Base-by-base conservation (phyloP, 2,888 invertebrate species). In the Scaptodrosophila latifasciaeformis region DNA sequence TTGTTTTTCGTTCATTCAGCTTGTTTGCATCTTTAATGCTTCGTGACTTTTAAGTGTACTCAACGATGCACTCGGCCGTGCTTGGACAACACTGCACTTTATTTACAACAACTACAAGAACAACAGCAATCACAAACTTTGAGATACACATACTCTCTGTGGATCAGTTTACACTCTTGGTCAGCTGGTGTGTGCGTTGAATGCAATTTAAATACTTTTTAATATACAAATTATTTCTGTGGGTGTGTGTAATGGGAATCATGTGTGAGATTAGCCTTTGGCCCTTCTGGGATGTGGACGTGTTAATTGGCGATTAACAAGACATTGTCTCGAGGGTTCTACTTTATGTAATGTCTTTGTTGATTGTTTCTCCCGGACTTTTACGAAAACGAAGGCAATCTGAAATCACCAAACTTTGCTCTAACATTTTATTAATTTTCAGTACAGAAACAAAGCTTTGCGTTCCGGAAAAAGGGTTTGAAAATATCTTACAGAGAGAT, bases 1-100 rank as follows among this genome's bases (percentile, higher is more conserved):
- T 65, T n/a, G n/a, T n/a, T n/a, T n/a, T 54, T 53, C 76, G 52
- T 81, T 78, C 74, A 75, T 75, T 75, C 79, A 75, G 74, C 71
- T 75, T 75, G 81, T 75, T 75, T 75, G 81, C 81, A 77, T 81
- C 75, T 78, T 79, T 68, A 81, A 81, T 79, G 72, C 81, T 75
- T 75, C 81, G 76, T 75, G 75, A 75, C 75, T 75, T 58, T 75
- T 48, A 64, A 75, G 79, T 70, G 81, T 74, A 74, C 72, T 74
- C 70, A 62, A 77, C 74, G 78, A 72, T 70, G 70, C 78, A 77
- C 81, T 70, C 77, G 80, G 78, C 74, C 70, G 72, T 67, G 60
- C 53, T 37, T n/a, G n/a, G n/a, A n/a, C n/a, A n/a, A n/a, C n/a
- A 17, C 31, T 30, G 47, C 49, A 19, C 59, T 29, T 24, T 45